Base-by-base conservation (phyloP, 2,888 invertebrate genomes). In the Zootermopsis nevadensis region DNA sequence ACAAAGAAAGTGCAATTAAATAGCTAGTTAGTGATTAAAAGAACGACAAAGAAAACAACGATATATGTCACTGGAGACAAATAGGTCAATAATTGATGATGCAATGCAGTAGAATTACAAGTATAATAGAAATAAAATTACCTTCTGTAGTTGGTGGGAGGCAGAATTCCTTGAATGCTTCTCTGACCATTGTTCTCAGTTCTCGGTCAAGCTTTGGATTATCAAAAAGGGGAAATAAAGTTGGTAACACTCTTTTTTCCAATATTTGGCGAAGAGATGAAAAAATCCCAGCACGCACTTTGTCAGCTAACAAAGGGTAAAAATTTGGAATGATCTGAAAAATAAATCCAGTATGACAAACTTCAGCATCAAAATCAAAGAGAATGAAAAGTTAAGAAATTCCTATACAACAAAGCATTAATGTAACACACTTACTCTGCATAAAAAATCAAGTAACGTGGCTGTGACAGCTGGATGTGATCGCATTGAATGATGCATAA, bases 401-500 rank as follows among this genome's bases (percentile, higher is more conserved):
- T 48, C 12, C 19, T 19, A 60, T 6, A 60, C n/a, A 60, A 27
- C n/a, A 60, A n/a, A 27, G n/a, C 7, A 60, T 60, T 60, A 7
- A 60, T 88, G 82, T 88, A 89, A 15, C 24, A 1, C 22, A 87
- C 91, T 91, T 86, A 94, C 93, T 89, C 94, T 91, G 90, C 97
- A 97, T 85, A 98, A 92, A 90, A 98, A 99, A 90, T 98, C 97
- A 87, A 98, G 90, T 85, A 98, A 91, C 30, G 97, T 97, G 83
- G 96, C 97, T 85, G 97, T 97, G 86, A 97, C 96, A 30, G 95
- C 95, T 77, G 97, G 96, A 90, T 98, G 97, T 84, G 96, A 96
- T 88, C 96, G 92, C 94, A 98, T 95, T 76, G 97, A 97, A 91
- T 97, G 96, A 89, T 96, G 95, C 97, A 98, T 98, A 35, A 98